Conservation (phyloP, 2,113 vertebrate species). For the Sinocyclocheilus grahami region DNA sequence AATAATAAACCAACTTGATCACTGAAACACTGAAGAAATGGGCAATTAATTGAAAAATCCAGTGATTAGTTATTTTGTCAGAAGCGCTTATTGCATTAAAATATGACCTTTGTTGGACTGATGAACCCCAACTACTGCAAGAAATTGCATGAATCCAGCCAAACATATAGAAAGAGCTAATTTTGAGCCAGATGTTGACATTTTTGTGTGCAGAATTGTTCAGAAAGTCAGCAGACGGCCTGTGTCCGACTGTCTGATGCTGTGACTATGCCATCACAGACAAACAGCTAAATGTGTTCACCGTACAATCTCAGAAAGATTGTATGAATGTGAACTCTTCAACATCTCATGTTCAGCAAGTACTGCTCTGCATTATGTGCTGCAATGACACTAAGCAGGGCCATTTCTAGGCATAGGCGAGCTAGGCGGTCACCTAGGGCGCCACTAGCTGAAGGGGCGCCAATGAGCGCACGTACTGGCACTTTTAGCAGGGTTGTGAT, state of each 20-base stretch:
- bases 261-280: background rate
- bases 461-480: no score
- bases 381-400: background rate
- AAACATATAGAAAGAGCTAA: background rate
- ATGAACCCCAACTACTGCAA: background rate
- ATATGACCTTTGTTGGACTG: background rate
- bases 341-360: background rate
- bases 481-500: no score
- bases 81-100: background rate
- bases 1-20: background rate
- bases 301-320: constrained; percentile 6
- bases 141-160: background rate
- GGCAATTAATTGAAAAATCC: background rate
- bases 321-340: background rate
- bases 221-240: background rate
- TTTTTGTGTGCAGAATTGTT: background rate
- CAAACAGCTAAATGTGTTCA: constrained; percentile 5
- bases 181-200: background rate
- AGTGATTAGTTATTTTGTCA: background rate
- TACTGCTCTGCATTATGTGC: constrained; percentile 1
- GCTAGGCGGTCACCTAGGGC: no score
- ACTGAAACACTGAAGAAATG: background rate
- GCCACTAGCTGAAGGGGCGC: no score
- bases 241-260: background rate
- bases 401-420: no score